These are phyloP conservation scores for Phocoena sinus DNA, from an alignment of 2,113 vertebrate species.

Conservation along the genomic window DNA sequence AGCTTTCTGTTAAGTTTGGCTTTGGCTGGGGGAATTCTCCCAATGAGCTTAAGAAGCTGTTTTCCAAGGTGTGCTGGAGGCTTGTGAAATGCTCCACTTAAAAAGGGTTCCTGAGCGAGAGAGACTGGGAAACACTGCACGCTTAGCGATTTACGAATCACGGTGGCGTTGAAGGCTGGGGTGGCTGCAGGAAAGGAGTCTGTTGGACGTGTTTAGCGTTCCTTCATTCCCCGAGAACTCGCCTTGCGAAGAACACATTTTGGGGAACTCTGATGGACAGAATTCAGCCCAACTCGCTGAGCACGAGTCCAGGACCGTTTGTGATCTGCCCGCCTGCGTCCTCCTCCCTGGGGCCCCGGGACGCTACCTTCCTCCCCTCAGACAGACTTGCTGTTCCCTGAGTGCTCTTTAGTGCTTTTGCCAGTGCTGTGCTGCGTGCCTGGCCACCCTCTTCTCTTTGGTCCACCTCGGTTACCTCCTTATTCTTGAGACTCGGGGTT, in stretches of 20 bases:
- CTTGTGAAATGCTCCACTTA: constrained; percentile 65
- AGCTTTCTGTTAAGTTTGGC: constrained; percentile 17
- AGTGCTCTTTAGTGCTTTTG: background rate
- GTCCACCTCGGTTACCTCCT: background rate
- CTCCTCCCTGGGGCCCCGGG: background rate
- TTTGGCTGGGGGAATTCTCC: background rate
- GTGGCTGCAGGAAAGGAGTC: background rate
- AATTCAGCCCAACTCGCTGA: background rate
- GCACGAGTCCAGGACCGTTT: background rate
- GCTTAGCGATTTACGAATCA: background rate
- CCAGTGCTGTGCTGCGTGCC: accelerated
- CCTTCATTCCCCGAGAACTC: background rate
- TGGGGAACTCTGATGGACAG: background rate
- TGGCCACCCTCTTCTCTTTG: background rate
- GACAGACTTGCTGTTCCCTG: too few species aligned
- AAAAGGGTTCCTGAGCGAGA: constrained; percentile 52
- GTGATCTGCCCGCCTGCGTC: background rate
- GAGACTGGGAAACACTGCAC: background rate
- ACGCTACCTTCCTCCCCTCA: background rate
- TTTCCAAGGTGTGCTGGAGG: constrained; percentile 57
- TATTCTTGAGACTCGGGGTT: background rate
- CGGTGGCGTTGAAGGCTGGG: background rate
- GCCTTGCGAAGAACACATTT: background rate
- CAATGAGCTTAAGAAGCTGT: constrained; percentile 4
- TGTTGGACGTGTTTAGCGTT: background rate